Conservation (phyloP, 2,113 vertebrate genomes). For the Pipra filicauda region DNA sequence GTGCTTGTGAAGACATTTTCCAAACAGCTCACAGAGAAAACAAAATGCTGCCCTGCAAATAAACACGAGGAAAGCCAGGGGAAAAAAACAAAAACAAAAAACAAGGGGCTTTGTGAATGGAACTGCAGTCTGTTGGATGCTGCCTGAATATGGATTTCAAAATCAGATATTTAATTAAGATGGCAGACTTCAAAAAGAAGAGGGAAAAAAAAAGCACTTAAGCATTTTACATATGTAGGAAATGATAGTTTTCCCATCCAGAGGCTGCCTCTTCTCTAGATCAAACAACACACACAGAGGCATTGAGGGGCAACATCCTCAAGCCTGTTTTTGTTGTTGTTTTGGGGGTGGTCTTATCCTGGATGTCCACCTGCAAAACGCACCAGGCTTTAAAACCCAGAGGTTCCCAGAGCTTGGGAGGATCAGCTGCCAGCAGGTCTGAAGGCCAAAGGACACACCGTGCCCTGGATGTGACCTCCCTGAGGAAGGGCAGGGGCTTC, state of each 20-base stretch:
- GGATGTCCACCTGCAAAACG: not conserved
- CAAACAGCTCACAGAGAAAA: constrained; percentile 6
- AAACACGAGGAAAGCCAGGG: not conserved
- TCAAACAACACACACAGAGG: not conserved
- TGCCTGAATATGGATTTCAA: not conserved
- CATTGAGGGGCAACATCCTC: not conserved
- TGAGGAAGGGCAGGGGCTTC: not conserved
- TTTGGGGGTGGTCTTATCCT: not conserved
- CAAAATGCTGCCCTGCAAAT: constrained; percentile 24
- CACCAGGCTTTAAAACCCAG: not conserved
- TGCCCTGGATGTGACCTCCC: not conserved
- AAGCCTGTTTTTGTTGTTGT: not conserved
- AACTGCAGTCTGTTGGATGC: not conserved
- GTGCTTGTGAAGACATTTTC: not conserved
- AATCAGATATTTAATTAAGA: constrained; percentile 1
- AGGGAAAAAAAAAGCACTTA: not conserved
- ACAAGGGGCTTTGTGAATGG: not conserved
- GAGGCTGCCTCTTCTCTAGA: not conserved
- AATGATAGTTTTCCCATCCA: not conserved
- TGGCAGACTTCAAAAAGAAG: not conserved
- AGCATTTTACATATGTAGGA: not conserved
- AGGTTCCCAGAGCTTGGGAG: not conserved
- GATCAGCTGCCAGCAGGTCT: not conserved
- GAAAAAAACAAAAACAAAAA: not conserved
- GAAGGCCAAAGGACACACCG: not conserved